These are phyloP conservation scores for Datnioides undecimradiatus DNA, from an alignment of 2,113 vertebrate genomes.

Conservation along the genomic window DNA sequence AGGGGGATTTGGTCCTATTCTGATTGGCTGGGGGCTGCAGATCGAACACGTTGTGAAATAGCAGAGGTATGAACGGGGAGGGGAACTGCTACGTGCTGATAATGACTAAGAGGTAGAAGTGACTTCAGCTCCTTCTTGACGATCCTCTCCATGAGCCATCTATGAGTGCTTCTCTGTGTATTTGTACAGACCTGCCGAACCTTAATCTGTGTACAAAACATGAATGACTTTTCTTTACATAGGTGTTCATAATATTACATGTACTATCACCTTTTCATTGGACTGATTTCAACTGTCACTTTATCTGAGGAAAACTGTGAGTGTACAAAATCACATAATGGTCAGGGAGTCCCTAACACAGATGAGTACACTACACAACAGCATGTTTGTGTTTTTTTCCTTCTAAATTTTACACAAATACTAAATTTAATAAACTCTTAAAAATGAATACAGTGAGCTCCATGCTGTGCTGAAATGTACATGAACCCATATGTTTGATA, in stretches of 20 bases:
- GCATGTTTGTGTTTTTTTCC: neutral
- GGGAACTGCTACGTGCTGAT: constrained; percentile 16
- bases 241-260: neutral
- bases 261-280: constrained; percentile 13
- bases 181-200: neutral
- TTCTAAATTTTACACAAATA: too few relatives aligned
- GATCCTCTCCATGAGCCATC: neutral
- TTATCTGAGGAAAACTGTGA: constrained; percentile 1
- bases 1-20: constrained; percentile 44
- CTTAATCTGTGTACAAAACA: neutral
- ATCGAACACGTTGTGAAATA: constrained; percentile 71
- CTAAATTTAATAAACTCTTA: too few relatives aligned
- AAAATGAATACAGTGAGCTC: too few relatives aligned
- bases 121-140: neutral
- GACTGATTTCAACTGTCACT: constrained; percentile 24
- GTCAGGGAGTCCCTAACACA: neutral
- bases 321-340: constrained; percentile 9
- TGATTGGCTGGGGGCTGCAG: constrained; percentile 70
- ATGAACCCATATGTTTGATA: too few relatives aligned
- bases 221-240: too few relatives aligned
- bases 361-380: neutral
- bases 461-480: too few relatives aligned
- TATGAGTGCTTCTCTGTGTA: neutral
- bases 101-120: neutral
- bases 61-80: constrained; percentile 22